Conservation (phyloP, 2,888 invertebrate species). For the Tinea trinotella region DNA sequence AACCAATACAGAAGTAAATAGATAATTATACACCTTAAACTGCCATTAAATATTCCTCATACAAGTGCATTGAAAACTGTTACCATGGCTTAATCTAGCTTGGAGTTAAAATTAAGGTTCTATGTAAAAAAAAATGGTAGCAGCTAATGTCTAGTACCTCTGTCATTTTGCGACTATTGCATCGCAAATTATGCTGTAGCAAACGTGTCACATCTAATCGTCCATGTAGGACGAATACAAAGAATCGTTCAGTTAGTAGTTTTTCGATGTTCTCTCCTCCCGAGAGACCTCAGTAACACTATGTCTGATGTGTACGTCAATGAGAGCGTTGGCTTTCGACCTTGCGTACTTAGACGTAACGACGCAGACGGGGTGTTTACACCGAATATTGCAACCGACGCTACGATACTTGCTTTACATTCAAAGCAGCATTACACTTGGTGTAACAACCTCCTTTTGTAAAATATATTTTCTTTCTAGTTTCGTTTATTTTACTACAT, state of each 20-base stretch:
- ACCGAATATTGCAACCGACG: conserved; percentile 1
- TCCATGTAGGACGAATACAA: not conserved
- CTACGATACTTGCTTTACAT: not conserved
- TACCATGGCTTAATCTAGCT: too few species aligned
- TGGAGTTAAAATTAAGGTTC: too few species aligned
- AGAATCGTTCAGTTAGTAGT: conserved; percentile 10
- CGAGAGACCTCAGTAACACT: not conserved
- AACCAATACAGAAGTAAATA: too few species aligned
- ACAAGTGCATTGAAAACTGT: too few species aligned
- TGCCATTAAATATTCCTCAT: too few species aligned
- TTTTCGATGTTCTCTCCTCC: not conserved
- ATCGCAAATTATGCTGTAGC: too few species aligned
- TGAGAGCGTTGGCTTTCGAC: conserved; percentile 19
- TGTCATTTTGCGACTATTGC: too few species aligned
- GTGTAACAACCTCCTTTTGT: not conserved
- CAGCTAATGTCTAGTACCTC: too few species aligned
- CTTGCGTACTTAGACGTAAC: conserved; percentile 14
- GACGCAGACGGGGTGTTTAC: conserved; percentile 10
- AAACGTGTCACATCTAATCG: not conserved
- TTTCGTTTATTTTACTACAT: too few species aligned
- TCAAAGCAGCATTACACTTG: conserved; percentile 1
- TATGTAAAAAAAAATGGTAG: too few species aligned
- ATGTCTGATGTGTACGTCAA: conserved; percentile 13
- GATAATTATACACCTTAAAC: too few species aligned
- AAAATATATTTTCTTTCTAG: not conserved